Evolutionary conservation across 2,113 vertebrate genomes (phyloP).

Genomic region (Pelusios castaneus): DNA sequence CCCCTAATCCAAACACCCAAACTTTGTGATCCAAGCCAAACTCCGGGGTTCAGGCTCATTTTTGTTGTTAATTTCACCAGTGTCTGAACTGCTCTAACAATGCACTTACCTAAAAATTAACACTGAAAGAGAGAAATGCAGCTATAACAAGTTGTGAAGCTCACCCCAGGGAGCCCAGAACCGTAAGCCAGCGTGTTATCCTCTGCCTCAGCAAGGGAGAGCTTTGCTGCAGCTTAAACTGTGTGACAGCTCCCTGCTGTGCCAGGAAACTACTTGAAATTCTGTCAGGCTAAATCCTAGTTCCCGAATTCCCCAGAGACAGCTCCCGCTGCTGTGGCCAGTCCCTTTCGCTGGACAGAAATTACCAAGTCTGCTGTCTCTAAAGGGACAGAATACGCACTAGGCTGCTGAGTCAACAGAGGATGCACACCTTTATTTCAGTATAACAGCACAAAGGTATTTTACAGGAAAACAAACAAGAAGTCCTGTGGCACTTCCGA

Average conservation of each 20-base stretch:
- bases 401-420: neutral
- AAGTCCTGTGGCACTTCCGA: too few species aligned
- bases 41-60: neutral
- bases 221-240: neutral
- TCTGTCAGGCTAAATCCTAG: neutral
- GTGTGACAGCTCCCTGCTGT: neutral
- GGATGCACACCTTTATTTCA: neutral
- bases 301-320: neutral
- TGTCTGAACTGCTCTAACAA: neutral
- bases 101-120: rapidly evolving
- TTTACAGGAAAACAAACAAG: neutral
- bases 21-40: rapidly evolving
- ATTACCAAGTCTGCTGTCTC: neutral
- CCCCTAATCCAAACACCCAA: neutral
- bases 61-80: neutral
- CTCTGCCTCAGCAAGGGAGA: neutral
- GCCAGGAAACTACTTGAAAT: neutral
- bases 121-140: neutral
- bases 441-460: neutral
- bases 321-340: neutral
- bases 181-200: neutral
- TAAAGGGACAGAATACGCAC: neutral
- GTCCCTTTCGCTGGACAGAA: neutral
- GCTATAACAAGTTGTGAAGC: neutral
- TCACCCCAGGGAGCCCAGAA: neutral